Percentiles rank a stretch among this genome's conserved stretches.
Conservation (phyloP, 2,113 vertebrate species). For the Oncorhynchus tshawytscha region DNA sequence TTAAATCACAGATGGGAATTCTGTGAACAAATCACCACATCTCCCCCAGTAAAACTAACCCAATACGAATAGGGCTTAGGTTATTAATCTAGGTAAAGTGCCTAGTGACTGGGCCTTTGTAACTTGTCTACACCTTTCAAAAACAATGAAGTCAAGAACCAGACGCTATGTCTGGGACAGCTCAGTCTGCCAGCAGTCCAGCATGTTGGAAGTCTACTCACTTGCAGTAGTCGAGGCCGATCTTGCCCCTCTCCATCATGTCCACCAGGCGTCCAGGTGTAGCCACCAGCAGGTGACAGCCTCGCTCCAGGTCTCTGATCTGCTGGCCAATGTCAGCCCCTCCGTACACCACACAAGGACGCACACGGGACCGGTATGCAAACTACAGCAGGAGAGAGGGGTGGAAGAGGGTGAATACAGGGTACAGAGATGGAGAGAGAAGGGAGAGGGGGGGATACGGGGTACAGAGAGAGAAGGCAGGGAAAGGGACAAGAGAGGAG, state of each 20-base stretch:
- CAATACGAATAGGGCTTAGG: no score
- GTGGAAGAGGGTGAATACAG: background rate
- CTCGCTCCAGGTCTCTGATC: slow-evolving; percentile 93
- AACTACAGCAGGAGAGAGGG: slow-evolving; percentile 72
- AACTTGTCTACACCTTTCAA: no score
- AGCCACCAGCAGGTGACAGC: slow-evolving; percentile 94
- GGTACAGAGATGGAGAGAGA: background rate
- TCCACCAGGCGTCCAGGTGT: slow-evolving; percentile 95
- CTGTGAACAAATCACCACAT: no score
- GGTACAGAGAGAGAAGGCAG: background rate
- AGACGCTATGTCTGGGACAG: no score
- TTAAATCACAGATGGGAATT: no score
- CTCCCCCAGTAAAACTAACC: no score
- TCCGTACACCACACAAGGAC: slow-evolving; percentile 95
- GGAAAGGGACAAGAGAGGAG: background rate
- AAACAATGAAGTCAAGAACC: no score
- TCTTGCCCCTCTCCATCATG: slow-evolving; percentile 98
- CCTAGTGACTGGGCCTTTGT: no score
- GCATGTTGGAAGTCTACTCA: slow-evolving; percentile 49
- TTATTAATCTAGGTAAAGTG: no score
- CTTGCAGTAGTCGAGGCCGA: slow-evolving; percentile 97
- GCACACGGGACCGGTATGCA: slow-evolving; percentile 92
- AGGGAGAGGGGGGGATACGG: background rate
- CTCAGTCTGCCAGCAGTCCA: no score
- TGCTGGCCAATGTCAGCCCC: slow-evolving; percentile 97